These are phyloP conservation scores for Scrobipalpa costella DNA, from an alignment of 2,888 invertebrate species.

Conservation along the genomic window DNA sequence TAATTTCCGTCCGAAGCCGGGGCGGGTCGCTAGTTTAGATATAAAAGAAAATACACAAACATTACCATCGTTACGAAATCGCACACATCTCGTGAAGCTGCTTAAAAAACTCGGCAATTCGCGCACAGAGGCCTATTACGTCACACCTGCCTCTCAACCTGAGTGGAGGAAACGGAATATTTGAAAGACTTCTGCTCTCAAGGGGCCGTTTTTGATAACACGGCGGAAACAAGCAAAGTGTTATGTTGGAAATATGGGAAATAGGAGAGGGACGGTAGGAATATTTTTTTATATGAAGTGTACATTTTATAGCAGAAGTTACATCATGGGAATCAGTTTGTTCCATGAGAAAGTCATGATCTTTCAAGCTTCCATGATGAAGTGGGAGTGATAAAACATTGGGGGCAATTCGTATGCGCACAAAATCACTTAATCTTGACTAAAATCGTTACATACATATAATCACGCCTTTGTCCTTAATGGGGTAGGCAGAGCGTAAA, in stretches of 20 bases:
- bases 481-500: too few relatives aligned
- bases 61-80: conserved; percentile 2
- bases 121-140: conserved; percentile 2
- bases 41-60: not conserved
- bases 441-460: too few relatives aligned
- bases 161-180: conserved; percentile 2
- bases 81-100: conserved; percentile 1
- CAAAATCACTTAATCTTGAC: too few relatives aligned
- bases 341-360: too few relatives aligned
- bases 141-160: conserved; percentile 6
- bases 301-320: not conserved
- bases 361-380: too few relatives aligned
- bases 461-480: too few relatives aligned
- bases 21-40: too few relatives aligned
- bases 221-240: conserved; percentile 8
- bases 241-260: conserved; percentile 2
- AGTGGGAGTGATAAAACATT: too few relatives aligned
- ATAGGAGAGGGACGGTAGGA: not conserved
- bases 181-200: not conserved
- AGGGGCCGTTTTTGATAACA: conserved; percentile 2
- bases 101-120: not conserved
- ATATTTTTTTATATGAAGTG: not conserved
- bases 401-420: too few relatives aligned
- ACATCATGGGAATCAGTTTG: not conserved
- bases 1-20: too few relatives aligned